Evolutionary conservation across 2,113 vertebrate species (phyloP).

Genomic region (Nettapus auritus): DNA sequence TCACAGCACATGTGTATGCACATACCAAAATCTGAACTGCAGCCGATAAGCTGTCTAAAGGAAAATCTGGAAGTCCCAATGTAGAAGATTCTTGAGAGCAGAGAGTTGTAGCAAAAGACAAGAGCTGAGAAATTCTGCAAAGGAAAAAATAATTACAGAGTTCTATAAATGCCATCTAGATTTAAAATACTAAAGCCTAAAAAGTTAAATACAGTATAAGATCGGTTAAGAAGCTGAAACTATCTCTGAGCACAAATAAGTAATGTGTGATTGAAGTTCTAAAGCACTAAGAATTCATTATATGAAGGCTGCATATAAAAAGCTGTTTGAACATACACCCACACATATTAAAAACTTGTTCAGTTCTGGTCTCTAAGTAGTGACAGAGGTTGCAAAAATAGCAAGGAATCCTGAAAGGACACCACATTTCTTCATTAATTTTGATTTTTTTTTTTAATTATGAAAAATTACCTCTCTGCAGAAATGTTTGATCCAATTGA

Average conservation of each 20-base stretch:
- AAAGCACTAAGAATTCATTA: slow-evolving; percentile 2
- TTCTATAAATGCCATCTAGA: slow-evolving; percentile 8
- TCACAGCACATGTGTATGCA: slow-evolving; percentile 37
- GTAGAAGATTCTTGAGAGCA: slow-evolving; percentile 93
- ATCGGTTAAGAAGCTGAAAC: neutral
- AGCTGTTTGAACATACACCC: neutral
- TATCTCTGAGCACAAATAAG: neutral
- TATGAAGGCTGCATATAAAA: neutral
- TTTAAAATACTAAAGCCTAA: slow-evolving; percentile 13
- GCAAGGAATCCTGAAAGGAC: slow-evolving; percentile 2
- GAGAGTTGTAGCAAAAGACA: slow-evolving; percentile 93
- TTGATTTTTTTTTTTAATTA: neutral
- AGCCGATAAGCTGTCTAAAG: slow-evolving; percentile 89
- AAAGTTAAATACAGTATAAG: neutral
- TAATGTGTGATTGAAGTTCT: neutral
- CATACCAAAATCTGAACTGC: slow-evolving; percentile 90
- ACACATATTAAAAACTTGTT: neutral
- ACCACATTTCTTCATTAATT: neutral
- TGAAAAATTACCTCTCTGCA: slow-evolving; percentile 86
- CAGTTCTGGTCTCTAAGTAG: neutral
- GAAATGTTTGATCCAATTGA: slow-evolving; percentile 85
- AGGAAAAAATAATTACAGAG: slow-evolving; percentile 27
- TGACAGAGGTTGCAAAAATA: neutral
- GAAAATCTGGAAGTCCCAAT: slow-evolving; percentile 95
- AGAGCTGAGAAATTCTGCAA: slow-evolving; percentile 90